Percentiles rank a stretch among this genome's conserved stretches.
Evolutionary conservation across 1,140 invertebrate genomes (phyloP).

Genomic region (Eumaeus atala): DNA sequence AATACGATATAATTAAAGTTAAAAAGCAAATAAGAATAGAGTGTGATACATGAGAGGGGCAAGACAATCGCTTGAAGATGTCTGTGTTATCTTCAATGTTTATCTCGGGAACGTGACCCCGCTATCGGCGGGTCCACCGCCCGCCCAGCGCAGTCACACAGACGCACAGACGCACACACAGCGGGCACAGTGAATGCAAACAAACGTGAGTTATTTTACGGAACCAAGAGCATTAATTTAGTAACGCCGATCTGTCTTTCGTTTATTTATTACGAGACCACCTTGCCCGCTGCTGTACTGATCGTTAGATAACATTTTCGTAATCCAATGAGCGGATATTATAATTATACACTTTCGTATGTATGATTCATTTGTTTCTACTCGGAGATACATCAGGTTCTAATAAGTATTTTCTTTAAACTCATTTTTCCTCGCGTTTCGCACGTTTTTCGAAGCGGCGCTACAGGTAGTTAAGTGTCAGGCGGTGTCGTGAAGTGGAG

Average conservation of each 20-base stretch:
- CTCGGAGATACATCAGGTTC: no score
- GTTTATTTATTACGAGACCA: conserved; percentile 49
- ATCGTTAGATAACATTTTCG: conserved; percentile 43
- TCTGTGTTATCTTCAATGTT: conserved; percentile 39
- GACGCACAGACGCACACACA: no score
- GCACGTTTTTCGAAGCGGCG: no score
- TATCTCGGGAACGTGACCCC: conserved; percentile 58
- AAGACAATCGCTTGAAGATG: conserved; percentile 54
- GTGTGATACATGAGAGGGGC: conserved; percentile 3
- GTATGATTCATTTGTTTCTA: no score
- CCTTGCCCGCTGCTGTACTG: conserved; percentile 39
- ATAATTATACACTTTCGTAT: neutral
- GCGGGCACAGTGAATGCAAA: conserved; percentile 26
- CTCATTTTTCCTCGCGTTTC: no score
- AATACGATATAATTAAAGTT: neutral
- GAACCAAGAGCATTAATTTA: conserved; percentile 48
- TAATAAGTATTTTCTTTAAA: no score
- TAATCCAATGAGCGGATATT: neutral
- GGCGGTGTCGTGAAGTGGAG: no score
- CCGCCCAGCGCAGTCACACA: conserved; percentile 44
- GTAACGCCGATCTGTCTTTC: conserved; percentile 43
- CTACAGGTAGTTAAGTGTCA: no score
- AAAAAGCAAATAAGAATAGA: conserved; percentile 3
- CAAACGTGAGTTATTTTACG: conserved; percentile 33
- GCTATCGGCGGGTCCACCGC: conserved; percentile 40